phyloP scores from a whole-genome alignment of 1,140 invertebrate genomes.

The Drusus annulatus region DNA sequence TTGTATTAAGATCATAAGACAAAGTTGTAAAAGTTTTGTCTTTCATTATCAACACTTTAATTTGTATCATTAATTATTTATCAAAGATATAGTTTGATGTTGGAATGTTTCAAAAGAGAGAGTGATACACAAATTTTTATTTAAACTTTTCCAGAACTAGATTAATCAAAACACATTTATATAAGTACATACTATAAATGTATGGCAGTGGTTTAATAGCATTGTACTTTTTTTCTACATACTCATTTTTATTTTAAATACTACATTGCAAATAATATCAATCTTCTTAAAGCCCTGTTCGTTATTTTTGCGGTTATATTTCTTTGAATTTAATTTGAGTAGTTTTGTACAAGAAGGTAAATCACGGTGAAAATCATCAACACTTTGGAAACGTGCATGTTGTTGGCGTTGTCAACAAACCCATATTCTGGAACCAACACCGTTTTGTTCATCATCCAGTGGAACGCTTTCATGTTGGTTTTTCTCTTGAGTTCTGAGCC shows the following conservation, averaged over 20 bases:
- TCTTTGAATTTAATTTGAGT: neutral
- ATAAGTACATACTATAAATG: neutral
- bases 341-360: neutral
- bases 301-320: neutral
- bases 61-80: no score
- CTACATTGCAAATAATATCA: no score
- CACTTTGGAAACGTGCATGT: slow-evolving; percentile 18
- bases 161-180: neutral
- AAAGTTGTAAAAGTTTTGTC: no score
- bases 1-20: no score
- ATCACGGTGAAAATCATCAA: slow-evolving; percentile 10
- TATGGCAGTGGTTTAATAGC: slow-evolving; percentile 1
- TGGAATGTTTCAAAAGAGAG: slow-evolving; percentile 1
- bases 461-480: slow-evolving; percentile 78
- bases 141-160: neutral
- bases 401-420: slow-evolving; percentile 45
- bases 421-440: slow-evolving; percentile 75
- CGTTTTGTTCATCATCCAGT: slow-evolving; percentile 88
- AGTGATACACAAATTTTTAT: neutral
- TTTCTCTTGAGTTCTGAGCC: slow-evolving; percentile 80
- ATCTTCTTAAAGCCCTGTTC: no score
- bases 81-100: neutral
- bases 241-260: no score
- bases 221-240: neutral
- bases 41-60: no score